A percentile compares a stretch with the other conserved stretches of the same genome.
Evolutionary conservation across 2,113 vertebrate genomes (phyloP).

Genomic region (Sapajus apella): DNA sequence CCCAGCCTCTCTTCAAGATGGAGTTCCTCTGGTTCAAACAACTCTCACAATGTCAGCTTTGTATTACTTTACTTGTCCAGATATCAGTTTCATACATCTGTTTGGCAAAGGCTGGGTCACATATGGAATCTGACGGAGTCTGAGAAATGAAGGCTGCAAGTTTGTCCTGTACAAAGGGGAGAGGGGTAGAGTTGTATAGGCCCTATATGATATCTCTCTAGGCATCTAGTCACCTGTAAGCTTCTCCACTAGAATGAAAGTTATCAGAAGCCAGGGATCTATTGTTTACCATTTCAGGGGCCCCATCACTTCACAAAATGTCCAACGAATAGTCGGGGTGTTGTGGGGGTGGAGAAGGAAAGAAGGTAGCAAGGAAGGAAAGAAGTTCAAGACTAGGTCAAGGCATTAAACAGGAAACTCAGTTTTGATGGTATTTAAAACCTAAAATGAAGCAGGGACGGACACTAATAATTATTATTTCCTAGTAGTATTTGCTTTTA

Average conservation of each 20-base stretch:
- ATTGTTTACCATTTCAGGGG: neutral
- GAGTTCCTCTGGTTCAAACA: no score
- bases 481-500: neutral
- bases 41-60: neutral
- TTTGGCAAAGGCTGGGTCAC: neutral
- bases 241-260: neutral
- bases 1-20: no score
- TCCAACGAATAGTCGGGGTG: neutral
- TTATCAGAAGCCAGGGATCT: neutral
- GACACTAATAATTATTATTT: neutral
- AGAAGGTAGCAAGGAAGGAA: neutral
- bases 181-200: no score
- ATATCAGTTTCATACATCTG: neutral
- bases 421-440: conserved; percentile 34
- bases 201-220: neutral
- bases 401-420: conserved; percentile 26
- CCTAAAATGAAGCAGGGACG: neutral
- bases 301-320: neutral
- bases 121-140: neutral
- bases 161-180: neutral
- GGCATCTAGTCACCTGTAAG: neutral
- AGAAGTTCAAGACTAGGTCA: neutral
- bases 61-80: neutral
- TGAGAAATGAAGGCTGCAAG: neutral
- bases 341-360: neutral